Base-by-base conservation (phyloP, 2,113 vertebrate species). In the Engraulis encrasicolus region DNA sequence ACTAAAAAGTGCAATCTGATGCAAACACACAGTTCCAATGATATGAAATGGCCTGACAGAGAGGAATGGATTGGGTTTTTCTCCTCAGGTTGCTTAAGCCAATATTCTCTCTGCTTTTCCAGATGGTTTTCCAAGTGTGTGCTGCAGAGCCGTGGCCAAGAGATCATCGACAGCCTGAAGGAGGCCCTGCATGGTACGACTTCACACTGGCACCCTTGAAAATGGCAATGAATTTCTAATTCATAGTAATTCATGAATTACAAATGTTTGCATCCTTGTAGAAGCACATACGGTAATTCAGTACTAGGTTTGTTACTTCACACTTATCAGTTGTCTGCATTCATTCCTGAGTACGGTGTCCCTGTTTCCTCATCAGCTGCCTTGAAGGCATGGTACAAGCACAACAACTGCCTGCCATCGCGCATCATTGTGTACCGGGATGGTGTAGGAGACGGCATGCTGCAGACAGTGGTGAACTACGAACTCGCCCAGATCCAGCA, bases 51-150 rank as follows among this genome's bases (percentile, higher is more conserved):
- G 40, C 9, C 40, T 5, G 40, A 45, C 40, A 45, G 9, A 45
- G 9, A 45, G n/a, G 9, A 5, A 3, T 45, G 40, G 40, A 3
- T 45, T 45, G 3, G 9, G 40, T 45, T 45, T 45, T 45, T 45
- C 3, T 5, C 40, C 40, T 9, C 3, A 9, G 40, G 40, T 45
- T n/a, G n/a, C n/a, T n/a, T n/a, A n/a, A n/a, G n/a, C n/a, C n/a
- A 23, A 66, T 66, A 11, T 14, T 2, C 23, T 18, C 52, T 81
- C 52, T 86, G 49, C 36, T 49, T 58, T 50, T 15, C 31, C 81
- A 99, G 98, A 80, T 99, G 98, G 98, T 99, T 95, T 89, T 99
- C 98, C 0, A 97, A 96, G 84, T 98, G 97, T 31, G 95, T 96
- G 9, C 89, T 99, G 85, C 98, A 99, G 86, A 92, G 94, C 61